These are phyloP conservation scores for Laticauda laticaudata DNA, from an alignment of 2,113 vertebrate genomes.

Conservation along the genomic window DNA sequence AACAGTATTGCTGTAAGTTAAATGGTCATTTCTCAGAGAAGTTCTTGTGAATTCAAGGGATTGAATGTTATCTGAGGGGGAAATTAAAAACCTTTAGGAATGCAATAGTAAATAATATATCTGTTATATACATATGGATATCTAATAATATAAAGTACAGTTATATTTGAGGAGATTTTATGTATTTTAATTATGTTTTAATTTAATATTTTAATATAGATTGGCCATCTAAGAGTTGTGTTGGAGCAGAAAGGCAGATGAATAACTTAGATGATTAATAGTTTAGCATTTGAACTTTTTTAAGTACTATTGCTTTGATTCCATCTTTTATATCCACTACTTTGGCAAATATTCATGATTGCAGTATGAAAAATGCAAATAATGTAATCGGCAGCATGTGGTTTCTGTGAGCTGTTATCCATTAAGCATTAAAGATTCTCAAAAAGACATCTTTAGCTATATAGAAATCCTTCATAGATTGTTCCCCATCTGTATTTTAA, in stretches of 20 bases:
- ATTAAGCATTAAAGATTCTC: not conserved
- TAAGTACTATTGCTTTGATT: not conserved
- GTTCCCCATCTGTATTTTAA: not conserved
- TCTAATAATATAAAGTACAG: not conserved
- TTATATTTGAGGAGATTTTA: not conserved
- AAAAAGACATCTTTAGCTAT: not conserved
- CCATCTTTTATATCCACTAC: not conserved
- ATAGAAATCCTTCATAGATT: not conserved
- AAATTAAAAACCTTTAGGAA: not conserved
- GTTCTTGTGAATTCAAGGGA: not conserved
- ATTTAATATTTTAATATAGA: not conserved
- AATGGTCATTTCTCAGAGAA: not conserved
- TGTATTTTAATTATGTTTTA: not conserved
- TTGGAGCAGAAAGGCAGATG: not conserved
- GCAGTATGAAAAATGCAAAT: not conserved
- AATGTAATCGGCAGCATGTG: not conserved
- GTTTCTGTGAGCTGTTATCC: not conserved
- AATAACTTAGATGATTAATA: not conserved
- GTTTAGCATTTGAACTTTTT: not conserved
- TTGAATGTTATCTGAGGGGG: not conserved
- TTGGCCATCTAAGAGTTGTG: not conserved
- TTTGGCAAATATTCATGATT: not conserved
- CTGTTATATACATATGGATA: not conserved
- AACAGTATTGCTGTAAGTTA: not conserved
- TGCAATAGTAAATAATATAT: not conserved